Percentiles rank a stretch among this genome's conserved stretches.
phyloP scores from a whole-genome alignment of 2,113 vertebrate genomes.

The Onychorhynchus coronatus region DNA sequence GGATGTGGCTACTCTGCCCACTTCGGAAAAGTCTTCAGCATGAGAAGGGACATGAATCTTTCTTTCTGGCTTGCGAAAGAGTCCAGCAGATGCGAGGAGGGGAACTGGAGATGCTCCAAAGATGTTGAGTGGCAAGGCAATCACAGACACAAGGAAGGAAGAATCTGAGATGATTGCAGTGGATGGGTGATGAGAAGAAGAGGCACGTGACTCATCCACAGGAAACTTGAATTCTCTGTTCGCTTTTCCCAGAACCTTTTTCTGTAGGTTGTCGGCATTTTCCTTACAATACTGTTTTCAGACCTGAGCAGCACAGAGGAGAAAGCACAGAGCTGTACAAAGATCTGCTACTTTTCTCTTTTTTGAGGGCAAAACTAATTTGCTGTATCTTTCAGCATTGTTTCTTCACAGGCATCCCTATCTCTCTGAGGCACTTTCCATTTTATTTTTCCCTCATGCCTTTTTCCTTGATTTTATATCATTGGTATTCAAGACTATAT shows the following conservation, averaged over 20 bases:
- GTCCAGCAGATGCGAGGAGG: neutral
- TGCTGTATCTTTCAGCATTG: neutral
- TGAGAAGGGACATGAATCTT: neutral
- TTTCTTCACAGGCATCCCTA: neutral
- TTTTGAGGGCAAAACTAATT: neutral
- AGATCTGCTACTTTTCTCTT: neutral
- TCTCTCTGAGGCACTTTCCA: neutral
- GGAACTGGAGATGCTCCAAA: neutral
- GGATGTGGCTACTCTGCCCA: neutral
- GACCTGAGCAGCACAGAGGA: neutral
- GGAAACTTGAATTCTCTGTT: neutral
- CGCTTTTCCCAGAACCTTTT: neutral
- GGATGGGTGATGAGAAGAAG: neutral
- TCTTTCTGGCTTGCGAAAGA: neutral
- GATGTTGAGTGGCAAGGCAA: fast-evolving
- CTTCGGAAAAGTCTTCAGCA: neutral
- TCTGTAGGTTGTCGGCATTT: neutral
- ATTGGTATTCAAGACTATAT: neutral
- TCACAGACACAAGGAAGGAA: neutral
- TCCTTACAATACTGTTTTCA: neutral
- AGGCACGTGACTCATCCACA: neutral
- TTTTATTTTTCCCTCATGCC: neutral
- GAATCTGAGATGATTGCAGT: neutral
- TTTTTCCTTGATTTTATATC: neutral
- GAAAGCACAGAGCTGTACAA: neutral